Evolutionary conservation across 2,113 vertebrate genomes (phyloP).

Genomic region (Cryptoleucopteryx plumbea): DNA sequence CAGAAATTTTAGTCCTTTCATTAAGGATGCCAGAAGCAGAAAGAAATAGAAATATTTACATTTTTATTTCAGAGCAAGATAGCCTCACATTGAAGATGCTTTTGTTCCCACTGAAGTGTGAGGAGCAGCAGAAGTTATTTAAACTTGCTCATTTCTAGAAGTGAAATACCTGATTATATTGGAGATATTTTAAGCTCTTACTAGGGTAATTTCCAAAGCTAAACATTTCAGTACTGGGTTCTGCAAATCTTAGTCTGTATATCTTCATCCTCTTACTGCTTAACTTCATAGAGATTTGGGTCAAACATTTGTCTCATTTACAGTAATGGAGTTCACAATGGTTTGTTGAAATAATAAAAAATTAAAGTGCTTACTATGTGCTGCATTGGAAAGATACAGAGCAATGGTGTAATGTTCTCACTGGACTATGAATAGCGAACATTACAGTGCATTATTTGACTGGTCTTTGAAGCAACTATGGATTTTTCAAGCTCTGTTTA

Average conservation of each 20-base stretch:
- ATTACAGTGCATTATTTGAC: neutral
- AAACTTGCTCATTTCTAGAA: neutral
- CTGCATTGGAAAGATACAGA: neutral
- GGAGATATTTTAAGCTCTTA: neutral
- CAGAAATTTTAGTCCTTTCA: neutral
- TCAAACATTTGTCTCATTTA: neutral
- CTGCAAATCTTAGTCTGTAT: neutral
- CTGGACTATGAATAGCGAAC: neutral
- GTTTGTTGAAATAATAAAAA: neutral
- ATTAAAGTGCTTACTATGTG: neutral
- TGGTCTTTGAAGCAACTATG: neutral
- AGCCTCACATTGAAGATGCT: neutral
- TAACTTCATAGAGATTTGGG: neutral
- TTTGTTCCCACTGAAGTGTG: neutral
- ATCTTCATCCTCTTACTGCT: neutral
- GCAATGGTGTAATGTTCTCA: neutral
- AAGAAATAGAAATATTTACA: neutral
- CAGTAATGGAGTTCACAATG: neutral
- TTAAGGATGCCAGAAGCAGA: neutral
- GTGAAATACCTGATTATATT: neutral
- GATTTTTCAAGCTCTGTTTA: conserved; percentile 2
- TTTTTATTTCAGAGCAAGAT: neutral
- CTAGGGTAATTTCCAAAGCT: neutral
- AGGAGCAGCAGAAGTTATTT: neutral
- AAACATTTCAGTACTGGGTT: neutral